phyloP scores from a whole-genome alignment of 2,888 invertebrate species.

The Parnassius orleans region DNA sequence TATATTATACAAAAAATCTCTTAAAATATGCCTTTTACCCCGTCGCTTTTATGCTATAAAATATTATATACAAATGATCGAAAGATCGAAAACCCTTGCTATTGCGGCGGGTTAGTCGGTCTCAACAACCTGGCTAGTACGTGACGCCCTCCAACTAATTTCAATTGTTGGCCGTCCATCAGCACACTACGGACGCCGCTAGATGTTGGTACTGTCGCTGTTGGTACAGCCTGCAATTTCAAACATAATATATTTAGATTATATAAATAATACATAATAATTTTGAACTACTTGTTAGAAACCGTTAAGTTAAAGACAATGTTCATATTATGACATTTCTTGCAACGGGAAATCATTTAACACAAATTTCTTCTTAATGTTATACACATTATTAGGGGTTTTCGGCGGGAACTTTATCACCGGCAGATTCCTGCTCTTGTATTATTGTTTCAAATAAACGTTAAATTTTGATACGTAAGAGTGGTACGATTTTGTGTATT shows the following conservation, averaged over 20 bases:
- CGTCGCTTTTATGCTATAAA: not conserved
- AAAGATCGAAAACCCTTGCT: constrained; percentile 1
- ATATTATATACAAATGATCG: constrained; percentile 17
- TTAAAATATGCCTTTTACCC: constrained; percentile 15
- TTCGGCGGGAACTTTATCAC: too few relatives aligned
- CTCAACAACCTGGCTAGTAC: constrained; percentile 66
- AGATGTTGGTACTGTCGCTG: constrained; percentile 46
- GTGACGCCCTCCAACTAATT: constrained; percentile 68
- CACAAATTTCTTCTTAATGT: too few relatives aligned
- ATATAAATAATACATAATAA: too few relatives aligned
- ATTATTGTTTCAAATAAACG: too few relatives aligned
- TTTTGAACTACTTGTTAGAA: not conserved
- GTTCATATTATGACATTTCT: too few relatives aligned
- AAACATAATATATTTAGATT: too few relatives aligned
- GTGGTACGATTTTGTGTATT: too few relatives aligned
- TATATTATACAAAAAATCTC: not conserved
- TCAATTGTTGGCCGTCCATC: constrained; percentile 73
- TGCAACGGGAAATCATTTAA: too few relatives aligned
- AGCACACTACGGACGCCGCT: constrained; percentile 65
- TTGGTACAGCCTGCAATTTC: constrained; percentile 44
- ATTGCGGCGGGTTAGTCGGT: constrained; percentile 60
- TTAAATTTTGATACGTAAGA: too few relatives aligned
- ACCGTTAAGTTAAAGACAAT: not conserved
- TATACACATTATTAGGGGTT: too few relatives aligned
- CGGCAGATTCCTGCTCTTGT: too few relatives aligned